Evolutionary conservation across 35 echinoderm and acorn worm species (phyloP).

Genomic region (Ophioderma brevispina): DNA sequence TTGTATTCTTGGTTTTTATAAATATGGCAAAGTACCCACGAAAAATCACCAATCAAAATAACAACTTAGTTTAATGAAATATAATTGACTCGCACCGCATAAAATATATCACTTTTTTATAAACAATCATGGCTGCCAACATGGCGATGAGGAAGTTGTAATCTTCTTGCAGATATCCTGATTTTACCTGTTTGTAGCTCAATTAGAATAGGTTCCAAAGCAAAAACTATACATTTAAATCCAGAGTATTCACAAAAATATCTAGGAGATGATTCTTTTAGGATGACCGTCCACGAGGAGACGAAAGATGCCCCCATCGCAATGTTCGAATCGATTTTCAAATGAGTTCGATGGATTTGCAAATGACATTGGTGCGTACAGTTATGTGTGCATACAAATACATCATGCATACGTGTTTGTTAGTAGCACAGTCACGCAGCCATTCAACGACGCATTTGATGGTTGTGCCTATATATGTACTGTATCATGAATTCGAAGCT

Average conservation of each 20-base stretch:
- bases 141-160: constrained; percentile 16
- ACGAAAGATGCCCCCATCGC: neutral
- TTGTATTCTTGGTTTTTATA: no score
- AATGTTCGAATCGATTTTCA: no score
- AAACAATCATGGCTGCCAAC: constrained; percentile 12
- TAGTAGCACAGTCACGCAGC: no score
- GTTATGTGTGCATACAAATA: no score
- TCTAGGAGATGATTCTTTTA: neutral
- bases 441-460: no score
- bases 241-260: constrained; percentile 4
- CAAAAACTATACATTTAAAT: constrained; percentile 33
- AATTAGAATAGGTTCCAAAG: constrained; percentile 38
- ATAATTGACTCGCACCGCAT: neutral
- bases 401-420: no score
- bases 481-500: no score
- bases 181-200: constrained; percentile 8
- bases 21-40: no score
- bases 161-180: neutral
- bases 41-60: no score
- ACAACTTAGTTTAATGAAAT: neutral
- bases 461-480: no score
- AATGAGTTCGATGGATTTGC: no score
- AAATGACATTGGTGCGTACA: no score
- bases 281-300: neutral
- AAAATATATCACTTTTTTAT: neutral